Percentiles rank a stretch among this genome's conserved stretches.
Conservation (phyloP, 2,888 invertebrate species). For the Drosophila pseudotalamancana region DNA sequence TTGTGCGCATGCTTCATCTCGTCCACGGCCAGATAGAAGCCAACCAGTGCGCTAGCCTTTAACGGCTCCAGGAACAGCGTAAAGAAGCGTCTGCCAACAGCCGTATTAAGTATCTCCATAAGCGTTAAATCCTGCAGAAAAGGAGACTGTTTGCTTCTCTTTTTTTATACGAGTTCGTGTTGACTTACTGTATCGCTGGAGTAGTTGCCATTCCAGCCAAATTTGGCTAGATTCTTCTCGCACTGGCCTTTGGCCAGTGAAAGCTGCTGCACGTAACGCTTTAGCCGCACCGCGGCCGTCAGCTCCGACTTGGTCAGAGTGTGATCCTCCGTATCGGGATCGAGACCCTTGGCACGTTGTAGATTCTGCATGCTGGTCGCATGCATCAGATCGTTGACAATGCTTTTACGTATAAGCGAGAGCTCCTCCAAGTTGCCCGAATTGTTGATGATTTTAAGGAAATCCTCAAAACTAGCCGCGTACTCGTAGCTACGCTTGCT, state of each 20-base stretch:
- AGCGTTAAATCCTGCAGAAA: conserved; percentile 88
- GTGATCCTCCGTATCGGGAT: conserved; percentile 84
- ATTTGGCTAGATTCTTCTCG: conserved; percentile 89
- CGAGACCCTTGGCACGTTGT: conserved; percentile 90
- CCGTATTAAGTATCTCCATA: conserved; percentile 90
- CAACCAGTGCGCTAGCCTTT: conserved; percentile 92
- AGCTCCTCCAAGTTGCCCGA: conserved; percentile 93
- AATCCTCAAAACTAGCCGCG: conserved; percentile 95
- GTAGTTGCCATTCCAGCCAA: conserved; percentile 91
- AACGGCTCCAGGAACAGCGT: conserved; percentile 92
- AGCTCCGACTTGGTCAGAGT: conserved; percentile 90
- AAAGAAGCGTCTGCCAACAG: conserved; percentile 91
- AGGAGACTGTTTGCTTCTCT: background rate
- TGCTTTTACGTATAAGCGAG: conserved; percentile 92
- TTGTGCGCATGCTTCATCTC: conserved; percentile 91
- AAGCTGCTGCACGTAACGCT: conserved; percentile 92
- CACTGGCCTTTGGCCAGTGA: conserved; percentile 92
- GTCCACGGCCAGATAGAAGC: conserved; percentile 94
- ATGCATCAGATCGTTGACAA: conserved; percentile 97
- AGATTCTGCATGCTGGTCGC: conserved; percentile 95
- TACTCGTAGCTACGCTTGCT: conserved; percentile 93
- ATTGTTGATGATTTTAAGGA: conserved; percentile 92
- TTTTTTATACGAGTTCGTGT: background rate
- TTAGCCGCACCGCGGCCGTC: conserved; percentile 91
- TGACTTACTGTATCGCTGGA: conserved; percentile 83